phyloP scores from a whole-genome alignment of 2,113 vertebrate species.

The Mus spicilegus region DNA sequence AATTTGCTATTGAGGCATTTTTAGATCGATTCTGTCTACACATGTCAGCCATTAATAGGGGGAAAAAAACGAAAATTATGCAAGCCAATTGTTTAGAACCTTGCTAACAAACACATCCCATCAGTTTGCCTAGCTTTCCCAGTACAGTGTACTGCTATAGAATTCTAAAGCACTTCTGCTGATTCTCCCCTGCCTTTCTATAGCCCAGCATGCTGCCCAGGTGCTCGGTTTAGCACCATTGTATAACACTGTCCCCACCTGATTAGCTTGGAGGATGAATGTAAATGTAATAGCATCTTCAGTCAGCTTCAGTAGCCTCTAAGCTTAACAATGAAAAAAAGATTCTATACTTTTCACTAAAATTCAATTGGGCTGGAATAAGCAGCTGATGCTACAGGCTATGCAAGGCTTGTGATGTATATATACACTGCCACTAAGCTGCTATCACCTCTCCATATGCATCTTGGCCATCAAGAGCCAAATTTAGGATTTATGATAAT shows the following conservation, averaged over 20 bases:
- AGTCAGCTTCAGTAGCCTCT: conserved; percentile 50
- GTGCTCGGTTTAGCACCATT: conserved; percentile 60
- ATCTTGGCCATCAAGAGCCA: conserved; percentile 31
- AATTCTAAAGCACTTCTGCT: conserved; percentile 28
- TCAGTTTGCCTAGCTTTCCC: conserved; percentile 36
- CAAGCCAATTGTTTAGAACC: conserved; percentile 13
- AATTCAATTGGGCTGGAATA: conserved; percentile 13
- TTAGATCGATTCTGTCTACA: conserved; percentile 26
- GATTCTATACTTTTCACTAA: conserved; percentile 17
- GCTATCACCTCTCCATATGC: conserved; percentile 9
- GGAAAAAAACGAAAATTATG: not conserved
- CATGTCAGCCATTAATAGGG: not conserved
- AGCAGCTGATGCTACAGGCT: conserved; percentile 33
- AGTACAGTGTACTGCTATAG: not conserved
- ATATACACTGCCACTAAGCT: conserved; percentile 34
- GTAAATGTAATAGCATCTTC: conserved; percentile 28
- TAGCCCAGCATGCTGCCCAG: conserved; percentile 34
- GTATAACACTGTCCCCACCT: not conserved
- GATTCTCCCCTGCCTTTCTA: not conserved
- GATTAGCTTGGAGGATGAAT: conserved; percentile 32
- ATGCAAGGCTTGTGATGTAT: conserved; percentile 44
- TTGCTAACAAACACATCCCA: not conserved
- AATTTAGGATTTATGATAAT: conserved; percentile 44
- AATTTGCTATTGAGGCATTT: conserved; percentile 2
- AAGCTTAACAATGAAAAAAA: conserved; percentile 54